These are phyloP conservation scores for Channa striata DNA, from an alignment of 2,797 vertebrate genomes.

Conservation along the genomic window DNA sequence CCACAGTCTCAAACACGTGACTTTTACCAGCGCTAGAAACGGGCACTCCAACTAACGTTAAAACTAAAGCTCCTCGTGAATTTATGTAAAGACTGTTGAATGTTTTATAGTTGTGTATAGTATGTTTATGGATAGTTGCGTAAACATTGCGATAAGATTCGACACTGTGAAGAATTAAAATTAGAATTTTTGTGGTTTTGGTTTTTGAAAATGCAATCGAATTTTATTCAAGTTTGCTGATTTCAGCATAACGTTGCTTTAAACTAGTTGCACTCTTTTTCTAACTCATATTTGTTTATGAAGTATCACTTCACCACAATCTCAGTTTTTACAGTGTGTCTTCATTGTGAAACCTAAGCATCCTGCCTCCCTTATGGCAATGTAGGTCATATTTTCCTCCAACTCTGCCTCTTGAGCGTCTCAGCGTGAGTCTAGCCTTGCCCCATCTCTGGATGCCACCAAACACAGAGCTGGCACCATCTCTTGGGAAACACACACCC, in stretches of 20 bases:
- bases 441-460: conserved; percentile 75
- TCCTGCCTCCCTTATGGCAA: conserved; percentile 70
- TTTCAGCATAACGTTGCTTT: no score
- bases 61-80: not conserved
- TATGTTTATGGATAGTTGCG: not conserved
- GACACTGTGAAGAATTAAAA: no score
- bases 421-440: conserved; percentile 64
- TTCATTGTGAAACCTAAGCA: conserved; percentile 64
- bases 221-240: no score
- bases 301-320: no score
- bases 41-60: no score
- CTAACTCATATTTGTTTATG: no score
- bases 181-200: no score
- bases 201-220: no score
- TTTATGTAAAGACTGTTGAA: not conserved
- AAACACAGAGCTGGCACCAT: conserved; percentile 68
- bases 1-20: conserved; percentile 11
- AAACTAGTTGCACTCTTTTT: no score
- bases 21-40: not conserved
- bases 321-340: conserved; percentile 11
- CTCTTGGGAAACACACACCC: conserved; percentile 64
- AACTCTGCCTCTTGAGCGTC: conserved; percentile 70
- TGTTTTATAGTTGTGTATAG: not conserved
- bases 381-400: conserved; percentile 84
- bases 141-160: conserved; percentile 4